Conservation (phyloP, 2,113 vertebrate genomes). For the Lanius collurio region DNA sequence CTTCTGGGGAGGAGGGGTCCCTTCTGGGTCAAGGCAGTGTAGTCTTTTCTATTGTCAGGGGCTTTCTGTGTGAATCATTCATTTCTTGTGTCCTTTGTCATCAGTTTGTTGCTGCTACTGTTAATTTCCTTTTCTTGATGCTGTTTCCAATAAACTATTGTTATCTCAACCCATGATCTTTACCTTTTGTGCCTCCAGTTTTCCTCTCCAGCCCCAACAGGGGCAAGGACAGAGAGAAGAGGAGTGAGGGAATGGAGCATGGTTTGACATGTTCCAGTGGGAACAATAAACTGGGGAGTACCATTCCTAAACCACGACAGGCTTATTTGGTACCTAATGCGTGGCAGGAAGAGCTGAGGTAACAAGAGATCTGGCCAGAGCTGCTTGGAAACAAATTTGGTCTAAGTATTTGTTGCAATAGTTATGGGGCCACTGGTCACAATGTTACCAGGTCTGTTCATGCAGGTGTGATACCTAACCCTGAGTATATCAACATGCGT, state of each 20-base stretch:
- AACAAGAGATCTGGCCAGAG: neutral
- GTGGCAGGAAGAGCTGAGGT: neutral
- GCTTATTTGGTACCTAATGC: neutral
- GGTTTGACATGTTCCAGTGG: neutral
- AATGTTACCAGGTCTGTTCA: neutral
- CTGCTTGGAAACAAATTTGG: neutral
- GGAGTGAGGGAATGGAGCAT: accelerated
- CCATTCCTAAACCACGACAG: neutral
- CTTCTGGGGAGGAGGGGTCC: no score
- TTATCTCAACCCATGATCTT: neutral
- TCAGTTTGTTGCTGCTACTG: neutral
- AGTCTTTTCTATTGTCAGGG: neutral
- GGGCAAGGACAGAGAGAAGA: no score
- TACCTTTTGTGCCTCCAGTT: neutral
- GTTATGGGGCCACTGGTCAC: no score
- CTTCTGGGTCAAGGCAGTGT: neutral
- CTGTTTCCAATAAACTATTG: neutral
- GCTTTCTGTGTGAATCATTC: neutral
- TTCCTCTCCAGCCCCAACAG: neutral
- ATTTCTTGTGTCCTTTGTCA: neutral
- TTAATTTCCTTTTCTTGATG: neutral
- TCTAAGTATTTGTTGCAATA: neutral
- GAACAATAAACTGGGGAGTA: neutral
- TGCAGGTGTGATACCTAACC: neutral
- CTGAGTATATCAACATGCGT: accelerated